A percentile compares a stretch with the other conserved stretches of the same genome.
phyloP scores from a whole-genome alignment of 1,140 invertebrate genomes.

The Ptiloglossa arizonensis region DNA sequence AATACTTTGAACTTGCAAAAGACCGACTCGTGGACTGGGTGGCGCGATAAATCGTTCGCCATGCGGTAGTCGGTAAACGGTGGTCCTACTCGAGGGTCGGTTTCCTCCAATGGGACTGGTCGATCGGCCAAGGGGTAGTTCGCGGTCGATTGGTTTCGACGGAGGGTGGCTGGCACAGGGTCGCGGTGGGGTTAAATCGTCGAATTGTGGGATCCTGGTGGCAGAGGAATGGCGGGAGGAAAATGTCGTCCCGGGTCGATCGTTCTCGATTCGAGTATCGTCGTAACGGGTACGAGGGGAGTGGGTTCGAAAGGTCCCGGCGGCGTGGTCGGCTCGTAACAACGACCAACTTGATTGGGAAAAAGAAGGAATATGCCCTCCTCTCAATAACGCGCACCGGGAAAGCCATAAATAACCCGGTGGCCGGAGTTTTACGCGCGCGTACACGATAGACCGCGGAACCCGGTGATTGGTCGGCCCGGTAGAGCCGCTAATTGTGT shows the following conservation, averaged over 20 bases:
- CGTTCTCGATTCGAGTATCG: no score
- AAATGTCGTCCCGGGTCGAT: no score
- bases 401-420: constrained; percentile 76
- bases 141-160: constrained; percentile 53
- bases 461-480: constrained; percentile 75
- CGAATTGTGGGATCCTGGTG: not conserved
- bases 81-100: constrained; percentile 35
- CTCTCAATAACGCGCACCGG: constrained; percentile 70
- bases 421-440: constrained; percentile 72
- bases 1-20: no score
- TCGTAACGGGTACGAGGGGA: no score
- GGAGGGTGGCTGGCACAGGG: constrained; percentile 41
- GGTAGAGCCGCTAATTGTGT: constrained; percentile 78
- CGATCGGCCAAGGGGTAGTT: constrained; percentile 44
- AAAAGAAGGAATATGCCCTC: constrained; percentile 52
- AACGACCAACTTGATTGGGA: constrained; percentile 62
- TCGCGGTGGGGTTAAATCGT: not conserved
- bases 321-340: constrained; percentile 22
- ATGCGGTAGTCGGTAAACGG: constrained; percentile 40
- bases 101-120: constrained; percentile 51
- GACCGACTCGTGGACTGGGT: no score
- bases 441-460: constrained; percentile 60
- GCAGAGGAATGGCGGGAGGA: not conserved
- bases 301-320: constrained; percentile 10
- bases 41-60: not conserved